Evolutionary conservation across 2,888 invertebrate species (phyloP).

Genomic region (Spilarctia lutea): DNA sequence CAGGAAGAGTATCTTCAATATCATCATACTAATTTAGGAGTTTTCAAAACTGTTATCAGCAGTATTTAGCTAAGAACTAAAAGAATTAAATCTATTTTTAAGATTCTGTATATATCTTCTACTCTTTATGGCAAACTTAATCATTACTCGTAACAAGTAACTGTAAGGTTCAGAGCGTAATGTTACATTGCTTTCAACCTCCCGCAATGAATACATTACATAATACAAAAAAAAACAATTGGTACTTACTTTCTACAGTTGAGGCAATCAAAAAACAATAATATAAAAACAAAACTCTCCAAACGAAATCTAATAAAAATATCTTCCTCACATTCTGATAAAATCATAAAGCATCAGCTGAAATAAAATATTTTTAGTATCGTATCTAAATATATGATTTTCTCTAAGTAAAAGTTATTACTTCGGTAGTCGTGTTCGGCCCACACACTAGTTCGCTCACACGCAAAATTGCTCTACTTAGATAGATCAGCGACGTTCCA

Average conservation of each 20-base stretch:
- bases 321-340: not conserved
- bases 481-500: constrained; percentile 38
- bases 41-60: not conserved
- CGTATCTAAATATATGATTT: not conserved
- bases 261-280: not conserved
- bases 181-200: not conserved
- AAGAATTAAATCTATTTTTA: not conserved
- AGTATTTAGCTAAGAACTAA: not conserved
- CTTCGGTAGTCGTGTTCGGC: constrained; percentile 3
- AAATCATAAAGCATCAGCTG: not conserved
- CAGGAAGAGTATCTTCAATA: too few relatives aligned
- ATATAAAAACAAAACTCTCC: not conserved
- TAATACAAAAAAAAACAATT: not conserved
- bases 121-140: not conserved
- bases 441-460: constrained; percentile 30
- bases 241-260: not conserved
- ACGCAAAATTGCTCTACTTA: constrained; percentile 44
- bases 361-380: not conserved
- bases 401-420: constrained; percentile 3
- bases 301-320: not conserved
- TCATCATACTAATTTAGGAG: too few relatives aligned
- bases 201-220: not conserved
- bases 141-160: not conserved
- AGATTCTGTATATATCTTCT: not conserved
- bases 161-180: not conserved